Conservation (phyloP, 1,140 invertebrate species). For the Araneus ventricosus region DNA sequence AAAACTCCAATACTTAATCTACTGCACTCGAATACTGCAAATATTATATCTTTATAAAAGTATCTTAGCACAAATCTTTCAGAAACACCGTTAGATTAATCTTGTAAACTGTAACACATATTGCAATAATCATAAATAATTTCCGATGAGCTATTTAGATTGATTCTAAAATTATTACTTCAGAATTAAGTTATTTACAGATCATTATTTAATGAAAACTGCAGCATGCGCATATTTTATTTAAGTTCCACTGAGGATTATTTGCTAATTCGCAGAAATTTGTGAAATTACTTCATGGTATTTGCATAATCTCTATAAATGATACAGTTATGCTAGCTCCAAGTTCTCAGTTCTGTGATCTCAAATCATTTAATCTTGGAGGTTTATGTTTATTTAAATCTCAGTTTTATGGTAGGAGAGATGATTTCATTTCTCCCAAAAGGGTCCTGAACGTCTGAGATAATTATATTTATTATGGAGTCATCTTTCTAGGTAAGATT, state of each 20-base stretch:
- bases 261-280: not conserved
- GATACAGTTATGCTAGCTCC: not conserved
- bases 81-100: too few relatives aligned
- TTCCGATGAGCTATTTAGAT: too few relatives aligned
- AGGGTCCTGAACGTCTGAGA: not conserved
- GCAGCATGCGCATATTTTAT: not conserved
- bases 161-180: too few relatives aligned
- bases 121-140: too few relatives aligned
- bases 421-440: not conserved
- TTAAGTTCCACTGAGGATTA: not conserved
- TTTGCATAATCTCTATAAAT: not conserved
- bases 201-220: not conserved
- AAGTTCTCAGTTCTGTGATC: not conserved
- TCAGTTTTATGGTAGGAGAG: not conserved
- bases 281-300: not conserved
- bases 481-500: not conserved
- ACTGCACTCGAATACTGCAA: too few relatives aligned
- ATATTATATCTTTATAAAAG: too few relatives aligned
- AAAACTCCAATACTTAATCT: too few relatives aligned
- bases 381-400: slow-evolving; percentile 1
- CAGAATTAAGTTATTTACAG: too few relatives aligned
- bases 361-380: not conserved
- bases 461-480: not conserved
- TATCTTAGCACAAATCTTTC: too few relatives aligned
- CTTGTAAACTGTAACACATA: too few relatives aligned